phyloP scores from a whole-genome alignment of 2,797 vertebrate genomes.

The Ctenopoma multispine region DNA sequence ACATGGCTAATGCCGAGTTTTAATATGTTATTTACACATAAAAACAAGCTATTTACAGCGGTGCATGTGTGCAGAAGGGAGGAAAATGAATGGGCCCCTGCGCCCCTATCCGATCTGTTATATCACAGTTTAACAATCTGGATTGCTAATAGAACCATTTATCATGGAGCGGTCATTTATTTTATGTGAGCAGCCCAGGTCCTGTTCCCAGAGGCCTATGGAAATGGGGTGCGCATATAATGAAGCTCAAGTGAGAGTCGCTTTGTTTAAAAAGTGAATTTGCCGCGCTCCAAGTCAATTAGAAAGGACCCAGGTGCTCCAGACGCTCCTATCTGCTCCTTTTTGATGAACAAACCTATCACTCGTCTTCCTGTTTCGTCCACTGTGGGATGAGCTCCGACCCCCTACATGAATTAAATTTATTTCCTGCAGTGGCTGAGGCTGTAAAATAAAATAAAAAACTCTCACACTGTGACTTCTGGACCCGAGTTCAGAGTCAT shows the following conservation, averaged over 20 bases:
- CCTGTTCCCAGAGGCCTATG: conserved; percentile 89
- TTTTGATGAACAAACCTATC: conserved; percentile 20
- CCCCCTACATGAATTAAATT: neutral
- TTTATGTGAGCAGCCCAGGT: conserved; percentile 88
- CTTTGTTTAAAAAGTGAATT: conserved; percentile 76
- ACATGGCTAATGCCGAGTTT: conserved; percentile 94
- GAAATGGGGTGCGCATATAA: conserved; percentile 84
- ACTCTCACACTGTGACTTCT: conserved; percentile 32
- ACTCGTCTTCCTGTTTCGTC: neutral
- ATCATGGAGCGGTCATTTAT: conserved; percentile 93
- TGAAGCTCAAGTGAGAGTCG: conserved; percentile 78
- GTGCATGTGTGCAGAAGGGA: conserved; percentile 73
- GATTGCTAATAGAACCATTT: conserved; percentile 99
- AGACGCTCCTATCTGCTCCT: conserved; percentile 49
- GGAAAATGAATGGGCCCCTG: conserved; percentile 90
- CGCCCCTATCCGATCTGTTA: conserved; percentile 88
- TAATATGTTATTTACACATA: conserved; percentile 99
- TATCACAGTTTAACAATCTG: conserved; percentile 99
- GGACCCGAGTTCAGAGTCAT: conserved; percentile 8
- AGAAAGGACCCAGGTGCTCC: conserved; percentile 73
- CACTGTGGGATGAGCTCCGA: neutral
- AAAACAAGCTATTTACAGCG: conserved; percentile 94
- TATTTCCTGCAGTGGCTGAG: neutral
- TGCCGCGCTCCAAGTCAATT: conserved; percentile 71
- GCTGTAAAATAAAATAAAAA: neutral